Conservation (phyloP, 1,140 invertebrate species). For the Drosophila lacteicornis region DNA sequence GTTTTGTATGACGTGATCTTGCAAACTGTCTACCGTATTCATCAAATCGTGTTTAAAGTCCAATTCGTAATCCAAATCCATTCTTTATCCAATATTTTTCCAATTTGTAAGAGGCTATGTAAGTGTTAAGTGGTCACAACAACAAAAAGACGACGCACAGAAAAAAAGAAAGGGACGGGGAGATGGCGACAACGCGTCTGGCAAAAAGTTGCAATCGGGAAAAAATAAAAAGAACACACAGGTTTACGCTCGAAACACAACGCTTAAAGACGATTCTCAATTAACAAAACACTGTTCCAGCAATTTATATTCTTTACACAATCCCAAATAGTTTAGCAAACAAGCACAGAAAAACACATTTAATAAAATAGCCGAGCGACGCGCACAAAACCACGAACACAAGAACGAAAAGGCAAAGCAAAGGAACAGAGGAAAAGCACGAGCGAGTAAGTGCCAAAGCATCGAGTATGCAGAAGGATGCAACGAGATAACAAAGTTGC, state of each 20-base stretch:
- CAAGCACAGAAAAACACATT: constrained; percentile 28
- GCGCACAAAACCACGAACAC: constrained; percentile 25
- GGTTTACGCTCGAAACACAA: constrained; percentile 8
- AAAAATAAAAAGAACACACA: neutral
- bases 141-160: constrained; percentile 1
- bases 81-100: neutral
- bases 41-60: neutral
- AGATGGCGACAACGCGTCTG: neutral
- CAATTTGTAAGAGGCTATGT: neutral
- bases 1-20: neutral
- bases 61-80: neutral
- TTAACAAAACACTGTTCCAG: constrained; percentile 7
- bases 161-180: neutral
- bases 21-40: neutral
- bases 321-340: neutral
- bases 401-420: constrained; percentile 17
- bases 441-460: neutral
- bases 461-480: constrained; percentile 11
- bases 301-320: constrained; percentile 4
- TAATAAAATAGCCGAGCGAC: constrained; percentile 28
- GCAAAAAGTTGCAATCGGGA: neutral
- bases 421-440: neutral
- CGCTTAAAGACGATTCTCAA: neutral
- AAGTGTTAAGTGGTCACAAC: neutral
- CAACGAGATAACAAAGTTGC: neutral